These are phyloP conservation scores for Julus scandinavius DNA, from an alignment of 2,888 invertebrate genomes.

Conservation along the genomic window DNA sequence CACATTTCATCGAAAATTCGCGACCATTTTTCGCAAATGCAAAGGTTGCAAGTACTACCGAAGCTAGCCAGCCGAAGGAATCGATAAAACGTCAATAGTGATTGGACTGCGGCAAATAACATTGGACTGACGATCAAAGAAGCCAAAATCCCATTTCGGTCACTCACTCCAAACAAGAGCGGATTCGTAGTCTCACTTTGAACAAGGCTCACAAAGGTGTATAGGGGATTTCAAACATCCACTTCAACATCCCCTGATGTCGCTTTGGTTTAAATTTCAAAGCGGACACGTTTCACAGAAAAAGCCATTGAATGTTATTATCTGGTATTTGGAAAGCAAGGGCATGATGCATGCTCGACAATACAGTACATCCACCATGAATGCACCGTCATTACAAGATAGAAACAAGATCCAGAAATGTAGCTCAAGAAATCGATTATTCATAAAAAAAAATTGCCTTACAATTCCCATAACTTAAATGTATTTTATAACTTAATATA, in stretches of 20 bases:
- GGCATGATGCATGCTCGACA: too few relatives aligned
- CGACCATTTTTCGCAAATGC: not conserved
- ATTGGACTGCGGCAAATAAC: not conserved
- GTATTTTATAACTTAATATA: too few relatives aligned
- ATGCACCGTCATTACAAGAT: too few relatives aligned
- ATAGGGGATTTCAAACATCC: not conserved
- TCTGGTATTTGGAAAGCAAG: too few relatives aligned
- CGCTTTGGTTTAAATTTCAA: not conserved
- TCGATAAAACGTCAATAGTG: constrained; percentile 26
- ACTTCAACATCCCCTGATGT: not conserved
- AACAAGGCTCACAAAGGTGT: not conserved
- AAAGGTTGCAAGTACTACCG: not conserved
- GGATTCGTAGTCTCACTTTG: not conserved
- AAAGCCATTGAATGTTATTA: not conserved
- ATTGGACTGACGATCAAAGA: not conserved
- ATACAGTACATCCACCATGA: too few relatives aligned
- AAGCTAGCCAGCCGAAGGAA: not conserved
- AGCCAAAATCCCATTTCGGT: constrained; percentile 20
- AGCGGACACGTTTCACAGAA: not conserved
- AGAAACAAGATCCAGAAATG: too few relatives aligned
- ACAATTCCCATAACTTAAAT: too few relatives aligned
- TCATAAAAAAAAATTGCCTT: too few relatives aligned
- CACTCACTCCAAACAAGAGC: constrained; percentile 14
- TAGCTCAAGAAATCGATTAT: too few relatives aligned
- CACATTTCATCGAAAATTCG: too few relatives aligned